Evolutionary conservation across 2,888 invertebrate species (phyloP), one percentile per base, ranked within the genome.

Genomic region (Noctua comes): DNA sequence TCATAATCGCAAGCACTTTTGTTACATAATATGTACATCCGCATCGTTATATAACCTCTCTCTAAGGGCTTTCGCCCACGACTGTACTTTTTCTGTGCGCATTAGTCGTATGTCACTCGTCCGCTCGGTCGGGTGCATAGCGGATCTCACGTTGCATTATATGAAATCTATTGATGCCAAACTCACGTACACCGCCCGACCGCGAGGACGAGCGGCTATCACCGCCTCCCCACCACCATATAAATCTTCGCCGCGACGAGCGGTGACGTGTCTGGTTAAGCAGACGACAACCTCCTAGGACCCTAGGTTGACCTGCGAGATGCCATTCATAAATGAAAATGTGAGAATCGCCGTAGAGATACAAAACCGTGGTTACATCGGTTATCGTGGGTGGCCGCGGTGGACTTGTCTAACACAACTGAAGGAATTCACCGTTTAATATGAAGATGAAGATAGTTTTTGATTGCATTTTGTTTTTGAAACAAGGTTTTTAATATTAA

Each of bases 1-100:
- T 89, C 89, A 89, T 91, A 90, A 91, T 90, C 88, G 86, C 83
- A 80, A 79, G 79, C 82, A 76, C 74, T 86, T 86, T 82, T 89
- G 83, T 89, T 76, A 81, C 80, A 73, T 72, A 31, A 2, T 31
- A 46, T 24, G 24, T 68, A 77, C 71, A 76, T 70, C 77, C 59
- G 66, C 77, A 69, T 62, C 59, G 79, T 79, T 77, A 68, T 64
- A 65, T 76, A 79, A 68, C 65, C 7, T 6, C 46, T 57, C 54
- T 70, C 36, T 64, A 21, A 64, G 36, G 64, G 64, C 21, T 11
- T 21, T 31, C 64, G 36, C 36, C 21, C 64, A 64, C 10, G 36
- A 64, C 31, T 64, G 64, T 31, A 62, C 27, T 27, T 27, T 59
- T 59, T 16, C 16, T 59, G 7, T 16, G 27, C 16, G 16, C 18